phyloP scores from a whole-genome alignment of 2,113 vertebrate genomes.

The Narcine bancroftii region DNA sequence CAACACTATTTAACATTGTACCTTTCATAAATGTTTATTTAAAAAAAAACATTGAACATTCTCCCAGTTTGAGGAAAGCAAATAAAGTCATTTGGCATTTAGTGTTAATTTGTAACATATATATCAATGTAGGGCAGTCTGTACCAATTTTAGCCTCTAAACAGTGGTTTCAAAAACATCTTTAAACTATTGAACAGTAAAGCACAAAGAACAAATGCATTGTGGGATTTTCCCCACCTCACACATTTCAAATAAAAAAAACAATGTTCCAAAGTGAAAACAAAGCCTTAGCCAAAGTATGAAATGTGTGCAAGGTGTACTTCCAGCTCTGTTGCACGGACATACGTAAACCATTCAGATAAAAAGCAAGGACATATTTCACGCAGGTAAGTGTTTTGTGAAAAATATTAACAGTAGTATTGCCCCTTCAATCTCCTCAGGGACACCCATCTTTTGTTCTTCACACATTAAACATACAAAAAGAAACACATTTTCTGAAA shows the following conservation, averaged over 20 bases:
- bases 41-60: neutral
- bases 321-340: neutral
- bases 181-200: constrained; percentile 18
- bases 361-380: neutral
- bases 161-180: constrained; percentile 15
- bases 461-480: constrained; percentile 2
- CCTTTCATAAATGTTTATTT: constrained; percentile 22
- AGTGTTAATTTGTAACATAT: neutral
- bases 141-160: constrained; percentile 14
- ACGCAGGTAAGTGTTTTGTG: neutral
- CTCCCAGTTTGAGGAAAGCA: constrained; percentile 13
- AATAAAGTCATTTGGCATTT: constrained; percentile 4
- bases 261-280: constrained; percentile 6
- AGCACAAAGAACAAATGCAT: constrained; percentile 1
- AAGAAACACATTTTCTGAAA: neutral
- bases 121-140: neutral
- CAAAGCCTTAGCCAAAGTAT: neutral
- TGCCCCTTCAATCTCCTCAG: neutral
- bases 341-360: neutral
- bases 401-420: constrained; percentile 8
- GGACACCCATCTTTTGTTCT: neutral
- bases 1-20: neutral
- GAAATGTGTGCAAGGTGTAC: neutral
- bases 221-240: neutral
- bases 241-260: neutral